These are phyloP conservation scores for Pemphredon lugubris DNA, from an alignment of 2,888 invertebrate genomes.

Conservation along the genomic window DNA sequence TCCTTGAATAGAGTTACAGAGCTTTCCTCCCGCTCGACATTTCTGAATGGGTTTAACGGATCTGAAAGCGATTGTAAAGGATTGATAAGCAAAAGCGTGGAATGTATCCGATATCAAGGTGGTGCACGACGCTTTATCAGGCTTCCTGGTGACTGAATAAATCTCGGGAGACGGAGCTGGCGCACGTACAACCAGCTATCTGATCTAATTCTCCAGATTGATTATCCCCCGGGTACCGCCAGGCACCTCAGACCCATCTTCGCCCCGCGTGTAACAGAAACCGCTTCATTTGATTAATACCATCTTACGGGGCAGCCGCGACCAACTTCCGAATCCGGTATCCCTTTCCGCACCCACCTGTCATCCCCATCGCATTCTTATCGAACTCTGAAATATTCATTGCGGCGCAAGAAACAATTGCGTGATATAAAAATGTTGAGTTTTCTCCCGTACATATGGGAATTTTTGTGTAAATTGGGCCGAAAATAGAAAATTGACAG, in stretches of 20 bases:
- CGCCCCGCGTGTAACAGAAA: constrained; percentile 63
- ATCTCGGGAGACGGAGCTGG: constrained; percentile 57
- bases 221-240: constrained; percentile 56
- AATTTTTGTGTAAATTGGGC: too few relatives aligned
- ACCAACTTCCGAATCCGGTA: constrained; percentile 36
- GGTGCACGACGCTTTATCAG: constrained; percentile 44
- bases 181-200: constrained; percentile 61
- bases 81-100: constrained; percentile 39
- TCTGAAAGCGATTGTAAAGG: constrained; percentile 14
- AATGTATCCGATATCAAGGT: constrained; percentile 48
- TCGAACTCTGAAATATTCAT: constrained; percentile 53
- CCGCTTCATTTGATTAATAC: constrained; percentile 67
- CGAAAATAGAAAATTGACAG: too few relatives aligned
- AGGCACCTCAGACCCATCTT: constrained; percentile 55
- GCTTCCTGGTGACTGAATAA: constrained; percentile 52
- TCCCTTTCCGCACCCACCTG: constrained; percentile 37
- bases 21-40: too few relatives aligned
- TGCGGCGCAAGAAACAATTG: too few relatives aligned
- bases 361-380: constrained; percentile 25
- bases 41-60: constrained; percentile 20
- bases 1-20: too few relatives aligned
- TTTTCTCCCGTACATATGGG: too few relatives aligned
- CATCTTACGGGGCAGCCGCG: constrained; percentile 37
- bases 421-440: too few relatives aligned
- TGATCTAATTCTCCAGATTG: constrained; percentile 66